Percentiles rank a stretch among this genome's conserved stretches.
Conservation (phyloP, 2,888 invertebrate genomes). For the Caenorhabditis virilis region DNA sequence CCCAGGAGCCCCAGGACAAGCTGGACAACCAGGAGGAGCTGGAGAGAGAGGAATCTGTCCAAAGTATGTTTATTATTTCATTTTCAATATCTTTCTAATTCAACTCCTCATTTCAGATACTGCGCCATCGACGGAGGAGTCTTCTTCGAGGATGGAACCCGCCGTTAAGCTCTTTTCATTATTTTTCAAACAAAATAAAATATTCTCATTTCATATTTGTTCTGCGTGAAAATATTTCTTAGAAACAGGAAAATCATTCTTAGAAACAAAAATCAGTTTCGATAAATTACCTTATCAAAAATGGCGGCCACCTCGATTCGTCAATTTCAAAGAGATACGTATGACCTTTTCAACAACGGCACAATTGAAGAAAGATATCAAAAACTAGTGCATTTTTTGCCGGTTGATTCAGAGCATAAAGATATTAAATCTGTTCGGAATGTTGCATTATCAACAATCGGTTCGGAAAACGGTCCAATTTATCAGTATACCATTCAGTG, state of each 20-base stretch:
- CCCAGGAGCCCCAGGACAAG: conserved; percentile 45
- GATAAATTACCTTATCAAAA: no score
- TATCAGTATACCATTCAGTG: conserved; percentile 1
- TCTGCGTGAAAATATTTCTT: not conserved
- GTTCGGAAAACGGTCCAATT: not conserved
- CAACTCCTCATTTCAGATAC: not conserved
- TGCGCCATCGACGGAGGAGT: conserved; percentile 35
- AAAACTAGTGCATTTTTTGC: not conserved
- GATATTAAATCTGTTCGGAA: not conserved
- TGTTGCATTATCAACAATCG: not conserved
- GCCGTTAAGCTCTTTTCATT: conserved; percentile 2
- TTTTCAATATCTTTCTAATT: not conserved
- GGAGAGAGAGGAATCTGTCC: conserved; percentile 35
- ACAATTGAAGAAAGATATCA: not conserved
- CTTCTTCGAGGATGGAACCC: conserved; percentile 32
- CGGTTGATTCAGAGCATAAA: not conserved
- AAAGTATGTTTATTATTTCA: conserved; percentile 3
- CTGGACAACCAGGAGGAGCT: conserved; percentile 23
- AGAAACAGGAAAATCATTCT: not conserved
- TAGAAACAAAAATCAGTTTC: not conserved
- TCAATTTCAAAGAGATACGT: not conserved
- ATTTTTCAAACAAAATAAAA: not conserved
- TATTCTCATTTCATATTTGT: not conserved
- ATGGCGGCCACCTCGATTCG: not conserved
- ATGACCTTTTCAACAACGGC: not conserved